A percentile compares a stretch with the other conserved stretches of the same genome.
phyloP scores from a whole-genome alignment of 2,797 vertebrate species.

The Harpagifer antarcticus region DNA sequence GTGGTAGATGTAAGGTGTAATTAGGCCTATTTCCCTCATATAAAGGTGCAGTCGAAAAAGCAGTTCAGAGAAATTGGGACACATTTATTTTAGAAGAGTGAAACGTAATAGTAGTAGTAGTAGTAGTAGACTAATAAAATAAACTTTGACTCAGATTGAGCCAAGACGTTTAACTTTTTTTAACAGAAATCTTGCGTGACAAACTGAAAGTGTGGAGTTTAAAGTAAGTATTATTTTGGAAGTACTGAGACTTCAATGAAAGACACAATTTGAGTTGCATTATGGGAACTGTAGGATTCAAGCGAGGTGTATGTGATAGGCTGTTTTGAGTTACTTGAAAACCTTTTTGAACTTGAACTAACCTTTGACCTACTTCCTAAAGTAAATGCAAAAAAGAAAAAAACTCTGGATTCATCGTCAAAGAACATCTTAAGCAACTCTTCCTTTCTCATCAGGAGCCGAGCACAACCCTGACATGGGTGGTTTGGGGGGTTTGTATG shows the following conservation, averaged over 20 bases:
- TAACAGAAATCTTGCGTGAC: too few relatives aligned
- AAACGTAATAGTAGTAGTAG: too few relatives aligned
- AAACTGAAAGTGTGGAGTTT: neutral
- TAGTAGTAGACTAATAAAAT: too few relatives aligned
- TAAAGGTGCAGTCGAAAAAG: neutral
- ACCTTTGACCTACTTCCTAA: constrained; percentile 24
- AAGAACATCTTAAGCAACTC: neutral
- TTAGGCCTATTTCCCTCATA: neutral
- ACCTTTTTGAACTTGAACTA: neutral
- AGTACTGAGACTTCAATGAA: neutral
- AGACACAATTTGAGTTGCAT: neutral
- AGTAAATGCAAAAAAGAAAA: neutral
- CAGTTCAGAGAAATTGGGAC: neutral
- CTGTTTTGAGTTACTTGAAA: neutral
- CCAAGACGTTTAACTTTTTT: too few relatives aligned
- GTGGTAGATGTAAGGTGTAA: neutral
- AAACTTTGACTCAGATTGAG: too few relatives aligned
- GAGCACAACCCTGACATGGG: neutral
- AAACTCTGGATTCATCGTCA: neutral
- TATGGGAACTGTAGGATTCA: neutral
- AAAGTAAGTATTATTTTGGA: neutral
- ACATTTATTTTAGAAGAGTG: neutral
- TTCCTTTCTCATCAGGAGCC: neutral
- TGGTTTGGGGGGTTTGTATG: too few relatives aligned
- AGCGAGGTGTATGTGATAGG: neutral